phyloP scores from a whole-genome alignment of 2,797 vertebrate genomes.

The Phoebastria nigripes region DNA sequence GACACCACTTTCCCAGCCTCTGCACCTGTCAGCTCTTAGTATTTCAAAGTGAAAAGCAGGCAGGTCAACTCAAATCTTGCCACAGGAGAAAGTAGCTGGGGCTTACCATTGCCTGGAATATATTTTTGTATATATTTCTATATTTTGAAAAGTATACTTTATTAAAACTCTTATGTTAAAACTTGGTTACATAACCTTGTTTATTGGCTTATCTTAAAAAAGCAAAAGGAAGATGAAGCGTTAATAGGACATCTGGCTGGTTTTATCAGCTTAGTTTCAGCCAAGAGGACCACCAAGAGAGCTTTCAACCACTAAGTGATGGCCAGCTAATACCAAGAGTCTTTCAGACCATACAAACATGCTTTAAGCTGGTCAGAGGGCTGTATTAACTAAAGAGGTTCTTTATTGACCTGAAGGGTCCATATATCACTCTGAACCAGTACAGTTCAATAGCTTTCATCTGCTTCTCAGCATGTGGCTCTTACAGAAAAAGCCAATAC shows the following conservation, averaged over 20 bases:
- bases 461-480: background rate
- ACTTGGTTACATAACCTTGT: constrained; percentile 46
- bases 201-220: constrained; percentile 45
- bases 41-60: background rate
- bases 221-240: background rate
- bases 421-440: constrained; percentile 26
- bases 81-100: background rate
- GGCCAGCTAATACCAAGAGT: constrained; percentile 5
- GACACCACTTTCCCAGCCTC: background rate
- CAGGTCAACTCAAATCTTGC: background rate
- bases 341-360: background rate
- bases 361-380: background rate
- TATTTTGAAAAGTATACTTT: background rate
- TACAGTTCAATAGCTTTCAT: constrained; percentile 33
- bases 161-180: constrained; percentile 54
- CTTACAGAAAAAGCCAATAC: background rate
- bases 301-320: background rate
- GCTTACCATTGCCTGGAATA: background rate
- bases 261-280: constrained; percentile 44
- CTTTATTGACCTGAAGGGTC: constrained; percentile 35
- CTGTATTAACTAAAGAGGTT: background rate
- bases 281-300: constrained; percentile 29
- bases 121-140: background rate
- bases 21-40: background rate
- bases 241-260: constrained; percentile 47